phyloP scores from a whole-genome alignment of 35 echinoderm and acorn worm species.

The Ophioderma brevispina region DNA sequence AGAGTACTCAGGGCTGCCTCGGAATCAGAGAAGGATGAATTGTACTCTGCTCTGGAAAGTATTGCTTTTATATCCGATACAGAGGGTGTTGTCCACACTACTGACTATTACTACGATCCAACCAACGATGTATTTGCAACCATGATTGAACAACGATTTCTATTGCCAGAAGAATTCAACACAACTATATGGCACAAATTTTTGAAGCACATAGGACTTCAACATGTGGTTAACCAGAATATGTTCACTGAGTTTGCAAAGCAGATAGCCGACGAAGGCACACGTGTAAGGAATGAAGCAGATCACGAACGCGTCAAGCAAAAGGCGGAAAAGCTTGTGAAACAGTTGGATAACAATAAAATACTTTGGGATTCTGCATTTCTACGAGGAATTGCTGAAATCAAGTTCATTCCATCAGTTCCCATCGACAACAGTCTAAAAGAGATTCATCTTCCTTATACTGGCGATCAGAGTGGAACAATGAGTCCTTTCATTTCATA shows the following conservation, averaged over 20 bases:
- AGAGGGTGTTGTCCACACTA: neutral
- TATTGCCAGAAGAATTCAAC: neutral
- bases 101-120: conserved; percentile 3
- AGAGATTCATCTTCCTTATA: conserved; percentile 3
- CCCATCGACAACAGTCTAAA: neutral
- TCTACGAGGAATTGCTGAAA: neutral
- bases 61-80: conserved; percentile 5
- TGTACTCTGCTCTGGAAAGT: neutral
- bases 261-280: neutral
- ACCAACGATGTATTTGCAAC: neutral
- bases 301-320: neutral
- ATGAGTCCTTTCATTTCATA: neutral
- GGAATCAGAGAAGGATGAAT: neutral
- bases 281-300: neutral
- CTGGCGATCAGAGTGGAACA: neutral
- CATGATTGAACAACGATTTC: neutral
- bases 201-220: neutral
- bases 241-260: neutral
- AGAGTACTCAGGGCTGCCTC: neutral
- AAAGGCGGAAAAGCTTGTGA: too few relatives aligned
- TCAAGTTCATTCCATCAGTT: conserved; percentile 23
- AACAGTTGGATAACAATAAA: neutral
- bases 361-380: neutral
- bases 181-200: neutral
- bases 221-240: neutral